Conservation (phyloP, 2,113 vertebrate species). For the Amblyopsis rosae region DNA sequence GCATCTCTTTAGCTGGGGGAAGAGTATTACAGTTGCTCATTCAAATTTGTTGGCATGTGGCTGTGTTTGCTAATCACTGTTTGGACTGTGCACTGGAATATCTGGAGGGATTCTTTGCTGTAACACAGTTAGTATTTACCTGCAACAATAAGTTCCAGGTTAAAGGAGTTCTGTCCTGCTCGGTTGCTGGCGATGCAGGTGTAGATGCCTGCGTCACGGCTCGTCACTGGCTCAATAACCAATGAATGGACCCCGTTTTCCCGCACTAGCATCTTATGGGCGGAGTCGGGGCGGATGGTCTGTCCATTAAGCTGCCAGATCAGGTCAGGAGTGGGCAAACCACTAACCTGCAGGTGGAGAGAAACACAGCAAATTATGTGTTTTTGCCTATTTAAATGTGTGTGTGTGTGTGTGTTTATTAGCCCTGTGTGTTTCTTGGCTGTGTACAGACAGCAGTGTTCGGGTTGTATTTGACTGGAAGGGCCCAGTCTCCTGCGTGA, state of each 20-base stretch:
- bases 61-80: neutral
- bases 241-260: conserved; percentile 96
- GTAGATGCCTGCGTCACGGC: conserved; percentile 92
- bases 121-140: conserved; percentile 71
- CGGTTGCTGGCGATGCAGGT: conserved; percentile 93
- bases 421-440: conserved; percentile 25
- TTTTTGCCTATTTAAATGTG: neutral
- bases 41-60: neutral
- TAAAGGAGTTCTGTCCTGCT: conserved; percentile 95
- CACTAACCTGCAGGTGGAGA: conserved; percentile 83
- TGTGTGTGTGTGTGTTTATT: conserved; percentile 15
- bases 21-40: neutral
- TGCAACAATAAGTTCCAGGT: conserved; percentile 94
- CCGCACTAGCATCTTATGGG: conserved; percentile 95
- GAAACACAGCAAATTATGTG: neutral
- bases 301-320: conserved; percentile 94
- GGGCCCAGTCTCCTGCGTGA: conserved; percentile 9
- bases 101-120: neutral
- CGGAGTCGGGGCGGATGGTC: conserved; percentile 87
- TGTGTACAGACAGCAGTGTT: conserved; percentile 31
- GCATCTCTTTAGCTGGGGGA: conserved; percentile 90
- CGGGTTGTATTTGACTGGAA: conserved; percentile 39
- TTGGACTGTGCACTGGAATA: neutral
- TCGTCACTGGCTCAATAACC: conserved; percentile 91
- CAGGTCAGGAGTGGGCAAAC: conserved; percentile 92